Conservation (phyloP, 2,888 invertebrate genomes). For the Zele albiditarsus region DNA sequence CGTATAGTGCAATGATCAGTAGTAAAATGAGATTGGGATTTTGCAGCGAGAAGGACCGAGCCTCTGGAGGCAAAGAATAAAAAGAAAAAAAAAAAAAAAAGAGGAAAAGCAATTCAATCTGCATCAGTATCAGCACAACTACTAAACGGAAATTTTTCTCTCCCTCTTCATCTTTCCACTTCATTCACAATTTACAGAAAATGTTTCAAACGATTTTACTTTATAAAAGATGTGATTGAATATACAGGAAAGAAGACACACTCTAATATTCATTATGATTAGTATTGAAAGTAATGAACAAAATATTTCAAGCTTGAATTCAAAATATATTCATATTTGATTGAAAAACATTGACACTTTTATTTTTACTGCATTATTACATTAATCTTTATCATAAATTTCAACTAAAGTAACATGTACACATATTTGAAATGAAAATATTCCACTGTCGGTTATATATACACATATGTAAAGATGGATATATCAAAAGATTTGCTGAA, state of each 20-base stretch:
- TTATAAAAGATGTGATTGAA: neutral
- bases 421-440: too few relatives aligned
- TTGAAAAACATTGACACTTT: too few relatives aligned
- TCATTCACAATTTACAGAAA: neutral
- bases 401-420: too few relatives aligned
- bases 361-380: too few relatives aligned
- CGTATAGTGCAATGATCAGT: conserved; percentile 4
- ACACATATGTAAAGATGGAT: conserved; percentile 20
- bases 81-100: neutral
- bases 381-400: too few relatives aligned
- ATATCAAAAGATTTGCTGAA: conserved; percentile 18
- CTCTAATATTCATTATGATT: too few relatives aligned
- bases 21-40: conserved; percentile 2
- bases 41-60: neutral
- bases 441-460: too few relatives aligned
- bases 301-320: too few relatives aligned
- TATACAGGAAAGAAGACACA: neutral
- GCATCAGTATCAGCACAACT: conserved; percentile 50
- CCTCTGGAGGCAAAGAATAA: too few relatives aligned
- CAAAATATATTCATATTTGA: too few relatives aligned
- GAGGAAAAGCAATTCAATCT: conserved; percentile 59
- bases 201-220: neutral
- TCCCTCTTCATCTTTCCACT: neutral
- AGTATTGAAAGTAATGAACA: too few relatives aligned
- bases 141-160: neutral